These are phyloP conservation scores for Syngnathus rostellatus DNA, from an alignment of 2,797 vertebrate genomes.

Conservation along the genomic window DNA sequence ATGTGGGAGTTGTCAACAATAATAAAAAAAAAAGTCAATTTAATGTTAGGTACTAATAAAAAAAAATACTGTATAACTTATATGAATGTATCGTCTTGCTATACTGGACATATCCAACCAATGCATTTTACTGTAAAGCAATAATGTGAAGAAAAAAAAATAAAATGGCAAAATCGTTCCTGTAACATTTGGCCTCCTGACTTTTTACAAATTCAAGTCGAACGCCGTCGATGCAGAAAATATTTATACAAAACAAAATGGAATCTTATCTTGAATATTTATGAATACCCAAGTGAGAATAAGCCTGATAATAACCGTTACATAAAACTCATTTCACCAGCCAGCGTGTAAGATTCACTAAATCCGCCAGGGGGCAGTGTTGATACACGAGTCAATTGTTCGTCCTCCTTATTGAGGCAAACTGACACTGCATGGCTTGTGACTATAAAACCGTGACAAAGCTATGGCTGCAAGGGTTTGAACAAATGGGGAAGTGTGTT, in stretches of 20 bases:
- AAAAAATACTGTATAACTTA: slow-evolving; percentile 74
- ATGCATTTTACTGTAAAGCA: slow-evolving; percentile 81
- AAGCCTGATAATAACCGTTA: not conserved
- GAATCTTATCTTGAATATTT: not conserved
- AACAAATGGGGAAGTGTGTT: not conserved
- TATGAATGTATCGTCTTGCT: slow-evolving; percentile 82
- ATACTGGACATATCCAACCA: slow-evolving; percentile 75
- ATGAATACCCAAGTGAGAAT: not conserved
- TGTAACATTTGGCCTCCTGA: slow-evolving; percentile 60
- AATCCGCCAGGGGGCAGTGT: slow-evolving; percentile 56
- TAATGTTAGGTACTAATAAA: slow-evolving; percentile 75
- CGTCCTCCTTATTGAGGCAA: slow-evolving; percentile 20
- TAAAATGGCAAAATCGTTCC: slow-evolving; percentile 64
- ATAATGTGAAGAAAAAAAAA: slow-evolving; percentile 72
- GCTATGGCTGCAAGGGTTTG: not conserved
- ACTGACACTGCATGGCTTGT: slow-evolving; percentile 20
- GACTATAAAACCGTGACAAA: slow-evolving; percentile 5
- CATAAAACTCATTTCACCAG: not conserved
- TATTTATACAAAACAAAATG: not conserved
- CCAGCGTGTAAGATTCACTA: not conserved
- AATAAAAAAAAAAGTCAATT: slow-evolving; percentile 66
- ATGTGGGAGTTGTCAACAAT: slow-evolving; percentile 82
- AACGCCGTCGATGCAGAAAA: slow-evolving; percentile 27
- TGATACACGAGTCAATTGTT: slow-evolving; percentile 23
- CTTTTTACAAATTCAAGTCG: slow-evolving; percentile 51